These are phyloP conservation scores for Apistogramma diplotaenia DNA, from an alignment of 2,113 vertebrate species.

Conservation along the genomic window DNA sequence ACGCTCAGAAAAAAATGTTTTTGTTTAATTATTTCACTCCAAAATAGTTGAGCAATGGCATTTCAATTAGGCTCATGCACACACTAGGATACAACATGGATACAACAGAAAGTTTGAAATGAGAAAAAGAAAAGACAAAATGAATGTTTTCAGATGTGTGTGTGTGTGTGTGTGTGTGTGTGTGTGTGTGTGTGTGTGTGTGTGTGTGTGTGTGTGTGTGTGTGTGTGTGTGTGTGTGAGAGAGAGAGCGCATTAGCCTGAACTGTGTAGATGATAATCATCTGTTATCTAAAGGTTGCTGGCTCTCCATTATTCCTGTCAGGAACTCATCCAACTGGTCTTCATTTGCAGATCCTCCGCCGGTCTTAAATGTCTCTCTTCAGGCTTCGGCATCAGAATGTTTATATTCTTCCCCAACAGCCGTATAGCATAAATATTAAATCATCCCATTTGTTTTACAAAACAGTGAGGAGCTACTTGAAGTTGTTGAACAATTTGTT, in stretches of 20 bases:
- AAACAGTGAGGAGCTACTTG: background rate
- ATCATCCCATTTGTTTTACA: background rate
- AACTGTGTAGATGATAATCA: background rate
- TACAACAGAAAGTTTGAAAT: background rate
- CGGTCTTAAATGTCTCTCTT: background rate
- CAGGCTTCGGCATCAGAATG: background rate
- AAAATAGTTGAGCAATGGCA: background rate
- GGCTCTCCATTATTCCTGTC: background rate
- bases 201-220: too few relatives aligned
- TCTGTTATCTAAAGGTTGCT: background rate
- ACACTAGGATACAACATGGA: too few relatives aligned
- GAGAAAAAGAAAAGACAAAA: background rate
- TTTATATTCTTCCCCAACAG: background rate
- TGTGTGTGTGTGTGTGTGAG: too few relatives aligned
- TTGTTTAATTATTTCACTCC: background rate
- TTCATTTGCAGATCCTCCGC: background rate
- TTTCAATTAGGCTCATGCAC: background rate
- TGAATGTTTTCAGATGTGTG: too few relatives aligned
- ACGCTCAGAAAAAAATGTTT: background rate
- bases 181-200: too few relatives aligned
- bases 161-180: too few relatives aligned
- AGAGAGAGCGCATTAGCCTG: too few relatives aligned
- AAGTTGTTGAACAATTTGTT: background rate
- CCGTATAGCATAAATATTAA: background rate
- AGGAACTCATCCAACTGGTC: background rate